Conservation (phyloP, 2,797 vertebrate species). For the Helostoma temminkii region DNA sequence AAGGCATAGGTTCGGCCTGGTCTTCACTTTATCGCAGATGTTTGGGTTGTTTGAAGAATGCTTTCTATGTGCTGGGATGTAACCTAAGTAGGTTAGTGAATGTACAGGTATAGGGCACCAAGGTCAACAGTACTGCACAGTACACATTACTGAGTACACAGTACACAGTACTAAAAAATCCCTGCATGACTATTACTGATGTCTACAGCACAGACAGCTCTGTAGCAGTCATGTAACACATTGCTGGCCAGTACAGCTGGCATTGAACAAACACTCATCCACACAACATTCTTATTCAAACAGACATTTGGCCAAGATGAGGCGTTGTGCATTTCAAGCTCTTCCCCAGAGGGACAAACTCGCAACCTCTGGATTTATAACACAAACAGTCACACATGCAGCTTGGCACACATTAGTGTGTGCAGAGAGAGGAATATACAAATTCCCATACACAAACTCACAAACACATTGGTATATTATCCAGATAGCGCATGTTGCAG, state of each 20-base stretch:
- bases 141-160: too few species aligned
- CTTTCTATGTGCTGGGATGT: too few species aligned
- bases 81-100: background rate
- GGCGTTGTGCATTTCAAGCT: slow-evolving; percentile 34
- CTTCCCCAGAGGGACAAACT: slow-evolving; percentile 28
- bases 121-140: slow-evolving; percentile 7
- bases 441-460: slow-evolving; percentile 5
- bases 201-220: slow-evolving; percentile 2
- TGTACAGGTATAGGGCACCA: background rate
- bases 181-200: slow-evolving; percentile 5
- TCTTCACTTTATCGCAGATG: background rate
- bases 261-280: slow-evolving; percentile 38
- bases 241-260: slow-evolving; percentile 21
- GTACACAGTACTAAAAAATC: background rate
- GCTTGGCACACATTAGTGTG: background rate
- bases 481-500: slow-evolving; percentile 45
- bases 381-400: slow-evolving; percentile 33
- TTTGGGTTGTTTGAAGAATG: too few species aligned
- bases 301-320: slow-evolving; percentile 30
- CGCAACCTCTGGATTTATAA: slow-evolving; percentile 53
- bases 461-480: slow-evolving; percentile 38
- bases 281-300: slow-evolving; percentile 46
- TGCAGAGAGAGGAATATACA: background rate
- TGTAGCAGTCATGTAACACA: slow-evolving; percentile 17
- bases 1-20: background rate